Evolutionary conservation across 1,140 invertebrate genomes (phyloP), one percentile per base, ranked within the genome.

Genomic region (Cyclina sinensis): DNA sequence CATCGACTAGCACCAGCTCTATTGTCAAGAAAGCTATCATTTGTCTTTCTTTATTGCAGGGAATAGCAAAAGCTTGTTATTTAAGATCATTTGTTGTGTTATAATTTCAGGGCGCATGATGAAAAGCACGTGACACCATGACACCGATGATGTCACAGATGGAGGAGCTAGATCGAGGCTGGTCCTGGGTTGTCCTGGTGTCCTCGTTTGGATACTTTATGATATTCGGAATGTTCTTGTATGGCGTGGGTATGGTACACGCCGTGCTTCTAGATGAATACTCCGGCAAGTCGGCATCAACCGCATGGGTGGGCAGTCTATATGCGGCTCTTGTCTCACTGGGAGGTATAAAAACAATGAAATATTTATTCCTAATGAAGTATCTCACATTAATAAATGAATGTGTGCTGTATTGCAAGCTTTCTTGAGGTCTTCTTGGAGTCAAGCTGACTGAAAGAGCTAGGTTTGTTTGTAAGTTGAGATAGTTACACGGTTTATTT

Each of bases 101-200:
- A n/a, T n/a, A n/a, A n/a, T n/a, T 78, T 54, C 74, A 78, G 74
- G 46, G 24, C 74, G 54, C 46, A 46, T 78, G 48, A 78, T 43
- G 27, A 12, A 16, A 5, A 57, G 2, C n/a, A 9, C 35, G 48
- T 46, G 46, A 27, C 39, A 54, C 21, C 46, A 82, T 88, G 86
- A 88, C 86, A 18, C 68, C 70, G 16, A 74, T 62, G 62, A 59
- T 88, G 86, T 27, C 86, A 35, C 83, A 62, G 18, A 89, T 84
- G 82, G 81, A 89, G 43, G 88, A 89, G 5, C 24, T 76, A n/a
- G 88, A 89, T 70, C 7, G 74, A 62, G 88, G 88, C 32, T 89
- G 88, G 88, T 84, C 80, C 16, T 89, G 88, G 88, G 57, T 89
- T 7, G 88, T 89, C n/a, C 74, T 89, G 14, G 57, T 83, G 9